phyloP scores from a whole-genome alignment of 2,113 vertebrate species.

The Reinhardtius hippoglossoides region DNA sequence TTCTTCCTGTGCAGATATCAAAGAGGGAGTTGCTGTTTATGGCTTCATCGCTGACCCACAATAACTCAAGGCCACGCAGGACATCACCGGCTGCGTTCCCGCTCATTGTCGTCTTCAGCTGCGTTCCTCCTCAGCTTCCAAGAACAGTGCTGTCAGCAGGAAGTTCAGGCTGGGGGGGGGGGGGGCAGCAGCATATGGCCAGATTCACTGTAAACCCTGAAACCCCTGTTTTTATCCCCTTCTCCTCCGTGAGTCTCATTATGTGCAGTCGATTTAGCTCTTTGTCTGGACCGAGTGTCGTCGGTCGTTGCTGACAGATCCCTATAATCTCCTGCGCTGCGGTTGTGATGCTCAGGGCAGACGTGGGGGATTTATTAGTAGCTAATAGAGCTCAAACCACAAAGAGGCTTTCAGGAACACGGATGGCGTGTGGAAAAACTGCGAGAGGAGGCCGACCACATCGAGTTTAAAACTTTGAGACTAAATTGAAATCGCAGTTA shows the following conservation, averaged over 20 bases:
- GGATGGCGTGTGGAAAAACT: slow-evolving; percentile 26
- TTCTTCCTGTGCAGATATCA: slow-evolving; percentile 27
- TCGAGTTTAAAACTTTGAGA: background rate
- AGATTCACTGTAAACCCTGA: slow-evolving; percentile 16
- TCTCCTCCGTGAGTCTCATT: background rate
- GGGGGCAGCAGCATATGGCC: slow-evolving; percentile 4
- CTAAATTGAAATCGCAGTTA: background rate
- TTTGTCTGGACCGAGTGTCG: slow-evolving; percentile 25
- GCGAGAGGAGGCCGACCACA: background rate
- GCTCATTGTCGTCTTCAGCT: slow-evolving; percentile 46
- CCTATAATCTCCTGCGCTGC: slow-evolving; percentile 27
- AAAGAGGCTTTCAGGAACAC: slow-evolving; percentile 22
- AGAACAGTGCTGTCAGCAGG: slow-evolving; percentile 42
- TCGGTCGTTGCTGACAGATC: slow-evolving; percentile 36
- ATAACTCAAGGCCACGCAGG: slow-evolving; percentile 39
- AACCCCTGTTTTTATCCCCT: background rate
- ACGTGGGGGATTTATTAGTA: slow-evolving; percentile 22
- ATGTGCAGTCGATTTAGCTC: background rate
- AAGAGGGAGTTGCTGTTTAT: slow-evolving; percentile 51
- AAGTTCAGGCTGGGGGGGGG: slow-evolving; percentile 24
- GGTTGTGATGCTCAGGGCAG: slow-evolving; percentile 15
- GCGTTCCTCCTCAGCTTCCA: slow-evolving; percentile 39
- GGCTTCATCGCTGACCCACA: slow-evolving; percentile 44
- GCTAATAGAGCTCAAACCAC: slow-evolving; percentile 29
- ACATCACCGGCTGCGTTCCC: slow-evolving; percentile 24